Base-by-base conservation (phyloP, 2,888 invertebrate genomes). In the Helobdella robusta region DNA sequence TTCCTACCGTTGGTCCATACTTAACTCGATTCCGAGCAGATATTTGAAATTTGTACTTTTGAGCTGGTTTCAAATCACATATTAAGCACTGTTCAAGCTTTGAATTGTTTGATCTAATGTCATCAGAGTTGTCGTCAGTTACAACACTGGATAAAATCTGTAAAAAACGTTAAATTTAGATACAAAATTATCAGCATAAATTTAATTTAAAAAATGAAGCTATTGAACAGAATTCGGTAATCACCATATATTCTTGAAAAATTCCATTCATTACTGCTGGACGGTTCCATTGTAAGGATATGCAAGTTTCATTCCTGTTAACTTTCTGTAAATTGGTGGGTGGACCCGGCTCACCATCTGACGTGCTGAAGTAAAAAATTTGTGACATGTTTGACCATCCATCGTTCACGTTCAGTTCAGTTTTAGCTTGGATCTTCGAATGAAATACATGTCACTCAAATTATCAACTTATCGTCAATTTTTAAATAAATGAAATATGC, bases 301-400 rank as follows among this genome's bases (percentile, higher is more conserved):
- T 78, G 64, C 85, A 85, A 2, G 84, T 85, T 71, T 86, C 85
- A 0, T 86, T 86, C 64, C 83, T 77, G 72, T 84, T 85, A 2
- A 79, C 74, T 2, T 86, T 77, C 58, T 80, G 76, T 28, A 89
- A 74, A 66, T 84, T 82, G 68, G 81, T 80, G 0, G 89, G 89
- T n/a, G 87, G 85, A 6, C 87, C 86, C 23, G 88, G 86, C 11
- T 84, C 84, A 5, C 73, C 73, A 30, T 72, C 72, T 25, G 68
- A 48, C 3, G 78, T 77, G 15, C 36, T 66, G 15, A 68, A 63
- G 15, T 62, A 66, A 8, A 63, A 30, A 0, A 66, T 59, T 0
- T 30, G 40, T 59, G 74, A 74, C 54, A 66, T 69, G 4, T 62
- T 59, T 1, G 77, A 75, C 66, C 68, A 68, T 1, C 74, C 75